A percentile compares a stretch with the other conserved stretches of the same genome.
phyloP scores from a whole-genome alignment of 2,888 invertebrate genomes.

The Dascillus cervinus region DNA sequence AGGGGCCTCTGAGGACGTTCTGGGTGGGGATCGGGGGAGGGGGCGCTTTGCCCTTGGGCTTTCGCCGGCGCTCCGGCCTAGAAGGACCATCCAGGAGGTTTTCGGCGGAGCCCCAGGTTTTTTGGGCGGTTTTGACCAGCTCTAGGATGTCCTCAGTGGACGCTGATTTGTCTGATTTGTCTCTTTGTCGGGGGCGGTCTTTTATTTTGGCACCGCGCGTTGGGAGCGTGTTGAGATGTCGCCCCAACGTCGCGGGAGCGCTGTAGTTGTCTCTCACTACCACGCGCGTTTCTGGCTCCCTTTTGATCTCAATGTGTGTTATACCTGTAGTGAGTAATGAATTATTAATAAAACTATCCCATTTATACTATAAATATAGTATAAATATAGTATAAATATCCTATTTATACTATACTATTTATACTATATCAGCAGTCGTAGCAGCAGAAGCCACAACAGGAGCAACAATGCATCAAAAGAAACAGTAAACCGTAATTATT shows the following conservation, averaged over 20 bases:
- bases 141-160: conserved; percentile 32
- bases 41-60: conserved; percentile 33
- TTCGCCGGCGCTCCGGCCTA: conserved; percentile 34
- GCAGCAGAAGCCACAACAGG: too few relatives aligned
- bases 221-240: conserved; percentile 3
- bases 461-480: too few relatives aligned
- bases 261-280: conserved; percentile 6
- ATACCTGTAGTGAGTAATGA: too few relatives aligned
- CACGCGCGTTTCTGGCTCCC: conserved; percentile 23
- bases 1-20: conserved; percentile 40
- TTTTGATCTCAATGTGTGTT: conserved; percentile 45
- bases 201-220: conserved; percentile 6
- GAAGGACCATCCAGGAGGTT: conserved; percentile 33
- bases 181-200: neutral
- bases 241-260: neutral
- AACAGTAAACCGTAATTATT: too few relatives aligned
- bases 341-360: too few relatives aligned
- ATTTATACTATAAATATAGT: too few relatives aligned
- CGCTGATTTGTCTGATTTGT: conserved; percentile 22
- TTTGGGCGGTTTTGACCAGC: conserved; percentile 22
- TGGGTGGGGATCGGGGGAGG: conserved; percentile 28
- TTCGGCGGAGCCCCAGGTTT: conserved; percentile 41
- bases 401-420: too few relatives aligned
- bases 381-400: too few relatives aligned
- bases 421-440: too few relatives aligned